Evolutionary conservation across 2,888 invertebrate genomes (phyloP).

Genomic region (Syrista parreyssii): DNA sequence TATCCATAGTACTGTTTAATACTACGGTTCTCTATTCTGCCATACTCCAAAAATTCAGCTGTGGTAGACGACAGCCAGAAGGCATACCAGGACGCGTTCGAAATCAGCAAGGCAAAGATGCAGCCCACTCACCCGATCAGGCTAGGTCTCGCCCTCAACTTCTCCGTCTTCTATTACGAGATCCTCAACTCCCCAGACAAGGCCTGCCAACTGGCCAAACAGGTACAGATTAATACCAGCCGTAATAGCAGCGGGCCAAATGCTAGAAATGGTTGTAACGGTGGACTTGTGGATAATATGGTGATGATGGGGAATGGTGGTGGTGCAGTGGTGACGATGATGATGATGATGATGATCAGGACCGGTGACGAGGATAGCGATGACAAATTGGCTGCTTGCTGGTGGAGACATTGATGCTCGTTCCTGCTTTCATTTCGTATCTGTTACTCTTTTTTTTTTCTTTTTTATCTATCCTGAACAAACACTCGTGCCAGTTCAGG

Average conservation of each 20-base stretch:
- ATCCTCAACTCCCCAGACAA: slow-evolving; percentile 76
- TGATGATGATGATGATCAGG: slow-evolving; percentile 14
- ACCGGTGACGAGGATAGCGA: slow-evolving; percentile 8
- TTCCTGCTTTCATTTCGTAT: slow-evolving; percentile 8
- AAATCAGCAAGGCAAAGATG: slow-evolving; percentile 97
- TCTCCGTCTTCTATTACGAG: slow-evolving; percentile 85
- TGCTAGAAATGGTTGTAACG: neutral
- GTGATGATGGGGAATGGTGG: slow-evolving; percentile 27
- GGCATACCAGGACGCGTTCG: slow-evolving; percentile 97
- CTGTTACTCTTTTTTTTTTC: neutral
- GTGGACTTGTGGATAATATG: neutral
- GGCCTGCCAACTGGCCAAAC: slow-evolving; percentile 75
- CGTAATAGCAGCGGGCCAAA: neutral
- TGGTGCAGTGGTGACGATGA: slow-evolving; percentile 29
- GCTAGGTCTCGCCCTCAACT: slow-evolving; percentile 93
- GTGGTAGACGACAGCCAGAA: slow-evolving; percentile 96
- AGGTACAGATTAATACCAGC: slow-evolving; percentile 64
- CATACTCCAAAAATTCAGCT: slow-evolving; percentile 69
- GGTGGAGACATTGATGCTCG: slow-evolving; percentile 31
- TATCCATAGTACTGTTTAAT: neutral
- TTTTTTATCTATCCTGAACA: slow-evolving; percentile 5
- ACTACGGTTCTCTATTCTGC: slow-evolving; percentile 1
- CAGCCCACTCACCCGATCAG: slow-evolving; percentile 98
- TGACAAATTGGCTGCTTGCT: slow-evolving; percentile 21
- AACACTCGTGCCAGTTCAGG: neutral